Evolutionary conservation across 2,888 invertebrate species (phyloP).

Genomic region (Tuberolachnus salignus): DNA sequence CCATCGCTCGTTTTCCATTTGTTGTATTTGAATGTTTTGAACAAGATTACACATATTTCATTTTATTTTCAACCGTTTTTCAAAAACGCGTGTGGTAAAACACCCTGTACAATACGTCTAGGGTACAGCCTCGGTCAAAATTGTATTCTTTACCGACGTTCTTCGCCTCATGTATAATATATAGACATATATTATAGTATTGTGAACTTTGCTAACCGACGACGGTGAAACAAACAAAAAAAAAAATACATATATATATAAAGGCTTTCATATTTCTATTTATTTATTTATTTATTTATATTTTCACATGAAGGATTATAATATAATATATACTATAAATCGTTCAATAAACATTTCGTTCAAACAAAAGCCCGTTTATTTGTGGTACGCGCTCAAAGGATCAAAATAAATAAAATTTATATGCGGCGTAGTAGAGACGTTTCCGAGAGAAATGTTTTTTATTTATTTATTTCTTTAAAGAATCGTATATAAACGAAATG

Average conservation of each 20-base stretch:
- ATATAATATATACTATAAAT: constrained; percentile 35
- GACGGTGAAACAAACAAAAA: neutral
- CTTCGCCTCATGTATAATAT: neutral
- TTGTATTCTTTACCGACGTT: too few species aligned
- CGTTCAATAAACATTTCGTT: constrained; percentile 25
- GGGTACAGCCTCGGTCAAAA: too few species aligned
- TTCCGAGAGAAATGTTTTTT: constrained; percentile 9
- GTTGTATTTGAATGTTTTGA: too few species aligned
- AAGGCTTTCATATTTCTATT: neutral
- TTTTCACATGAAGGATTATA: constrained; percentile 13
- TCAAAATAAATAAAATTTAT: constrained; percentile 12
- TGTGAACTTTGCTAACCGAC: neutral
- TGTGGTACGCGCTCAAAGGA: constrained; percentile 27
- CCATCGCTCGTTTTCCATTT: too few species aligned
- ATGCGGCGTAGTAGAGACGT: neutral
- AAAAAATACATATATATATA: neutral
- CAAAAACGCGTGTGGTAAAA: too few species aligned
- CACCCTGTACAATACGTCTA: too few species aligned
- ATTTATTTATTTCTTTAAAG: neutral
- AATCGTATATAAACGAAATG: neutral
- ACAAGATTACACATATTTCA: too few species aligned
- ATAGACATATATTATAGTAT: neutral
- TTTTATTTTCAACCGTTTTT: too few species aligned
- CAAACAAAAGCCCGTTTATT: constrained; percentile 37
- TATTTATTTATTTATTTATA: neutral